Base-by-base conservation (phyloP, 2,113 vertebrate species). In the Dicerorhinus sumatrensis region DNA sequence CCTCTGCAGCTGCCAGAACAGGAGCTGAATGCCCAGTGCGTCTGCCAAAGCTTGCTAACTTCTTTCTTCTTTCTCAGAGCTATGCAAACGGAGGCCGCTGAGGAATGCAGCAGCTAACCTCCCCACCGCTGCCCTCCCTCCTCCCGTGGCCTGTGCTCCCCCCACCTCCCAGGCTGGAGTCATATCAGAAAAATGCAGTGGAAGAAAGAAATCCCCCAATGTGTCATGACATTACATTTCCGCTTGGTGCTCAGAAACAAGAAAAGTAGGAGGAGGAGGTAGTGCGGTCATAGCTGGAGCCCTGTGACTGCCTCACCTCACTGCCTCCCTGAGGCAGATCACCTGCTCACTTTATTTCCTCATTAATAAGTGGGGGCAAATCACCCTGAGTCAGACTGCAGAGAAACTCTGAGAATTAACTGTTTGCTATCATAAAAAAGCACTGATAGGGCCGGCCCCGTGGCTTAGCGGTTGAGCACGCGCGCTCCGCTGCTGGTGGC, bases 181-280 rank as follows among this genome's bases (percentile, higher is more conserved):
- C 98, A 96, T 95, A 96, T 58, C 95, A 98, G 97, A 98, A 98
- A 92, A 98, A 98, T 98, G 98, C 94, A 95, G 72, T 89, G 63
- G 95, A 76, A 97, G 92, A 97, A 98, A 98, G 95, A 97, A 98
- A 96, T 97, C 93, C 97, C 97, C 96, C 91, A 96, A 72, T 92
- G 91, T 54, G 48, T 97, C 97, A 97, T 97, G 93, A 91, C 82
- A 85, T 97, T 98, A 89, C 70, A 58, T 97, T 98, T 98, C 97
- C 75, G 72, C 89, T 46, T 85, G 70, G 79, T 95, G 63, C 94
- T 93, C 82, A 91, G 96, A 96, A 93, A 96, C 89, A 93, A 97
- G 97, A 96, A 97, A 97, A 89, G 91, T 94, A 63, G 79, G 79
- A 51, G 63, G 89, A 42, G 46, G 82, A 75, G 36, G 54, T 58